phyloP scores from a whole-genome alignment of 2,113 vertebrate species.

The Lota lota region DNA sequence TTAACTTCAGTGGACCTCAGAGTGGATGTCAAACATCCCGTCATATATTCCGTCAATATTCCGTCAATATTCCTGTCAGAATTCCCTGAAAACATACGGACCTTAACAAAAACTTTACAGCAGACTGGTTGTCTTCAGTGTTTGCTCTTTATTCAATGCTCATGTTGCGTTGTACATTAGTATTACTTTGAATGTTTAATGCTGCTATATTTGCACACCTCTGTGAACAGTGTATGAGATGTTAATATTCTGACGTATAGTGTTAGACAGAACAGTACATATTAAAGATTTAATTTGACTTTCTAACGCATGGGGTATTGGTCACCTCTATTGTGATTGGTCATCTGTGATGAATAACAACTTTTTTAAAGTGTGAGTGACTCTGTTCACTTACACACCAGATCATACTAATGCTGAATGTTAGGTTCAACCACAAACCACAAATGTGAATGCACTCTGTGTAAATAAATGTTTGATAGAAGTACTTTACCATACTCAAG shows the following conservation, averaged over 20 bases:
- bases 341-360: neutral
- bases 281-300: no score
- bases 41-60: no score
- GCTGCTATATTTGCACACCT: conserved; percentile 68
- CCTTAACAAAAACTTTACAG: no score
- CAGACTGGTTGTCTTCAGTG: conserved; percentile 22
- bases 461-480: conserved; percentile 46
- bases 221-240: conserved; percentile 38
- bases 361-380: no score
- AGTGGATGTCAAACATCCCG: no score
- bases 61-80: no score
- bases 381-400: no score
- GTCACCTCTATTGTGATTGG: neutral
- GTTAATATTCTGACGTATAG: conserved; percentile 55
- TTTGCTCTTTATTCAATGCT: conserved; percentile 19
- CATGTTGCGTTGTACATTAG: conserved; percentile 44
- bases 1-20: no score
- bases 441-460: conserved; percentile 31
- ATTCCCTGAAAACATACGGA: neutral
- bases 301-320: neutral
- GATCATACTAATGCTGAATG: conserved; percentile 33
- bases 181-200: conserved; percentile 44
- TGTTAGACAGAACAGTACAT: conserved; percentile 19
- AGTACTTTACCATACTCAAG: conserved; percentile 44
- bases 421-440: conserved; percentile 9